Evolutionary conservation across 2,888 invertebrate species (phyloP), one percentile per base, ranked within the genome.

Genomic region (Calameuta idolon): DNA sequence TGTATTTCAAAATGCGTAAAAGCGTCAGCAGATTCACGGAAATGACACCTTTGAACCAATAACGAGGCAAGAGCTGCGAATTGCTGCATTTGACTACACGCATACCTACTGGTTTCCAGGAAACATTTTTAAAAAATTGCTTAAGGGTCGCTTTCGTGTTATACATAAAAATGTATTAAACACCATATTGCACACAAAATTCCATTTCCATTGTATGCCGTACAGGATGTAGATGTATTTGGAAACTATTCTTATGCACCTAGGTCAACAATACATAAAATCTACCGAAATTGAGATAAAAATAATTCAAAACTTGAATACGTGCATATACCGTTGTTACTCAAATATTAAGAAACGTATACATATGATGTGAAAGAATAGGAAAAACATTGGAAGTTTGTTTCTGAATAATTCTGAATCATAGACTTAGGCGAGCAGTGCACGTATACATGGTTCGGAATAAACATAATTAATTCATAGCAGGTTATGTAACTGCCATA

Each of bases 1-100:
- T 77, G 83, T 81, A 83, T 84, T 82, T 83, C 74, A 80, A 23
- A 84, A 84, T 84, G 81, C 80, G 77, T 77, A 77, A 82, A 82
- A 85, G 82, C 81, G 84, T 81, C 79, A 76, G 81, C 80, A 80
- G 83, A 82, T 81, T 82, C 80, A 79, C 77, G 77, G 75, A 83
- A 82, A 55, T 55, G 82, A 85, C 85, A 85, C 85, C 85, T 85
- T 85, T 85, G 79, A 79, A 75, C 85, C 83, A 85, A 85, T 85
- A 84, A 81, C 84, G 77, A 69, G 55, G 15, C 55, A 9, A 23
- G 23, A 2, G 55, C 9, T 55, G 23, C 23, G 23, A 23, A 55
- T 55, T 55, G 55, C 23, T 55, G 55, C 23, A 23, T 55, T 55
- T 55, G 23, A 55, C 55, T 23, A 55, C 55, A 55, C 9, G 55